Base-by-base conservation (phyloP, 2,113 vertebrate genomes). In the Ancistrus triradiatus region DNA sequence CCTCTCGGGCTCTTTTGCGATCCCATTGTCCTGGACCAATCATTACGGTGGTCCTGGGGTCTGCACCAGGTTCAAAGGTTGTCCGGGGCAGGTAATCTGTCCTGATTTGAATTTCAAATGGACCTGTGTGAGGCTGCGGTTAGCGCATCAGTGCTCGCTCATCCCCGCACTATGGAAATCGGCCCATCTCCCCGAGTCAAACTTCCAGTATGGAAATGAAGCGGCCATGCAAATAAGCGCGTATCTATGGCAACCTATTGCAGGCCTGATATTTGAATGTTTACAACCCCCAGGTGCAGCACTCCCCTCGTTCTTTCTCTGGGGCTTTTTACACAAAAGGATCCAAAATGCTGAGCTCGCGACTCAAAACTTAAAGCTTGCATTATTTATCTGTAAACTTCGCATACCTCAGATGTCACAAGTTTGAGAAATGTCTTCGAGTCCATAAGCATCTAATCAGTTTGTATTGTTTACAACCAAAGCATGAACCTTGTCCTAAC, bases 21-120 rank as follows among this genome's bases (percentile, higher is more conserved):
- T n/a, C n/a, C n/a, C n/a, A n/a, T 42, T 63, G 24, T 21, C 35
- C 15, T 28, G 44, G 3, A n/a, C 14, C 38, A 51, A 42, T 15
- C 60, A 61, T 38, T 38, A 28, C 46, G n/a, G 15, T 19, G 2
- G 11, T 2, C 5, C 25, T 6, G 25, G 42, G 17, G 44, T 43
- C 19, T 70, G 22, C 11, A 2, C 2, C 25, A 31, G 56, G 78
- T 66, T 80, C 68, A 79, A 80, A 79, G 69, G 78, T 82, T 57
- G 35, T 24, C 60, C 24, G 69, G 38, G 75, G 50, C 73, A 72
- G 81, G 68, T 81, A 77, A 85, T 79, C 67, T 80, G 18, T 11
- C 71, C 65, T 84, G 49, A 98, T 98, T 98, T 98, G 95, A 91
- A 93, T 92, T 88, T 91, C 93, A 98, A 98, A 98, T 90, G 65